These are phyloP conservation scores for Maconellicoccus hirsutus DNA, from an alignment of 1,140 invertebrate species.

Conservation along the genomic window DNA sequence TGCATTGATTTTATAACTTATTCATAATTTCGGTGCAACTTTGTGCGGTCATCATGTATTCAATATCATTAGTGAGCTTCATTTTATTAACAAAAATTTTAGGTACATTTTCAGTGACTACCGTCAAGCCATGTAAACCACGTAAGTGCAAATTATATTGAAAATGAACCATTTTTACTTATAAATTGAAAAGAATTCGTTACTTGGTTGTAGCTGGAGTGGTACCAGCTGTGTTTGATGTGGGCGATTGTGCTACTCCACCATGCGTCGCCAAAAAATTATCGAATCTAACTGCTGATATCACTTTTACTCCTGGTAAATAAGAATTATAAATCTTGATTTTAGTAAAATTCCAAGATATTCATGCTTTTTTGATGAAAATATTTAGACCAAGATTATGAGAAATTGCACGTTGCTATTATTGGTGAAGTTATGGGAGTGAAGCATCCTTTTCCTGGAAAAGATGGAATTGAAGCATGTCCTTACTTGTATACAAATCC, in stretches of 20 bases:
- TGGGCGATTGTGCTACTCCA: neutral
- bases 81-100: neutral
- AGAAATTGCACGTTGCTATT: neutral
- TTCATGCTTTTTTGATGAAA: no score
- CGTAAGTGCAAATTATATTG: neutral
- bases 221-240: neutral
- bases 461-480: neutral
- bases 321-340: neutral
- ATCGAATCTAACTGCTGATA: neutral
- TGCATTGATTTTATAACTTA: neutral
- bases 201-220: neutral
- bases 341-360: no score
- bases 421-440: neutral
- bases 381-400: neutral
- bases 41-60: neutral
- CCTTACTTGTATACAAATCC: neutral
- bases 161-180: neutral
- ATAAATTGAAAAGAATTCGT: neutral
- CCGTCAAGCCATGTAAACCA: neutral
- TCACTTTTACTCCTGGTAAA: neutral
- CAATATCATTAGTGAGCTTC: neutral
- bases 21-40: neutral
- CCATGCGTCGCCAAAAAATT: neutral
- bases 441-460: neutral
- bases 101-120: neutral